phyloP scores from a whole-genome alignment of 2,888 invertebrate species.

The Quadroppia sp. region DNA sequence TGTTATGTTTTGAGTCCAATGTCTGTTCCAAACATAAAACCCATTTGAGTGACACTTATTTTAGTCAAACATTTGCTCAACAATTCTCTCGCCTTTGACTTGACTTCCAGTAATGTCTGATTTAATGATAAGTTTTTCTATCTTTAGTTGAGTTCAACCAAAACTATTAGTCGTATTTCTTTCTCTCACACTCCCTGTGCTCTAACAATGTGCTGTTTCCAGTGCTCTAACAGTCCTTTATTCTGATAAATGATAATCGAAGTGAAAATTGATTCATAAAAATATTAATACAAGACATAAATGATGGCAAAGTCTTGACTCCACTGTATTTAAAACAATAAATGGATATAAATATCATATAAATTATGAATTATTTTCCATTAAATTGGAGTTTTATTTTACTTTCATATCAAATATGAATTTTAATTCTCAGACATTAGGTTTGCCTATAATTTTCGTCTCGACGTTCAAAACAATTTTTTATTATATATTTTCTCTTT shows the following conservation, averaged over 20 bases:
- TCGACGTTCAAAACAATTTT: background rate
- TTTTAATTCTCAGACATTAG: slow-evolving; percentile 7
- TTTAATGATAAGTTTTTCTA: slow-evolving; percentile 10
- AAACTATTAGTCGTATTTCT: background rate
- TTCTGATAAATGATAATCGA: slow-evolving; percentile 24
- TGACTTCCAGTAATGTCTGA: slow-evolving; percentile 14
- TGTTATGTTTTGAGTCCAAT: background rate
- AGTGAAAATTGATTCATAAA: background rate
- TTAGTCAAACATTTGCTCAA: slow-evolving; percentile 1
- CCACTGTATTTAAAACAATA: background rate
- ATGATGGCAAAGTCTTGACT: background rate
- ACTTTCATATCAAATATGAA: background rate
- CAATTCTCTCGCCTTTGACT: background rate
- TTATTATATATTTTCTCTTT: background rate
- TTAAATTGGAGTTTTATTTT: background rate
- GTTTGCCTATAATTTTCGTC: background rate
- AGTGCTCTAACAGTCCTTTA: background rate
- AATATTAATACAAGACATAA: background rate
- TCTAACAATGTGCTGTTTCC: background rate
- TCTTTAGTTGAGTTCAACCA: background rate
- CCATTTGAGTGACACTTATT: background rate
- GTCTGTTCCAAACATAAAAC: background rate
- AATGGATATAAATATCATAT: background rate
- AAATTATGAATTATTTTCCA: background rate
- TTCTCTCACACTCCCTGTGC: background rate